Percentiles rank a stretch among this genome's conserved stretches.
phyloP scores from a whole-genome alignment of 2,888 invertebrate species.

The Sericinus montela region DNA sequence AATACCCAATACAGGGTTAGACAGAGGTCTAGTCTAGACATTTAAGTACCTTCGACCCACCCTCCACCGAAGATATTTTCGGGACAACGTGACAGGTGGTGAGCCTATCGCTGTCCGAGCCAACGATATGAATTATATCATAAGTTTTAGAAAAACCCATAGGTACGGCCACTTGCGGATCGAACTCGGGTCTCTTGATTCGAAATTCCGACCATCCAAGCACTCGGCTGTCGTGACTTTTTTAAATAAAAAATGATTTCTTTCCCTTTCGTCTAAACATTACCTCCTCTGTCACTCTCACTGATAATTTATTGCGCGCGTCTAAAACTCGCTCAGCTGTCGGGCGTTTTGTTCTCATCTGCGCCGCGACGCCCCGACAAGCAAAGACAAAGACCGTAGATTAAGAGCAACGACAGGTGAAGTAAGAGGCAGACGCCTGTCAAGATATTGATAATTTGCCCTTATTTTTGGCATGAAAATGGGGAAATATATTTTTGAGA shows the following conservation, averaged over 20 bases:
- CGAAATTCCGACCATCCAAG: too few species aligned
- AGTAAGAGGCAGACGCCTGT: slow-evolving; percentile 28
- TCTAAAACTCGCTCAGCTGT: slow-evolving; percentile 42
- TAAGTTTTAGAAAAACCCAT: too few species aligned
- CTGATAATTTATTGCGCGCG: slow-evolving; percentile 52
- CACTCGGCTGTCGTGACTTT: too few species aligned
- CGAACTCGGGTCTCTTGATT: too few species aligned
- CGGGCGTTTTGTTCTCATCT: slow-evolving; percentile 49
- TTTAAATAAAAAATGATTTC: background rate
- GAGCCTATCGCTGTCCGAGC: too few species aligned
- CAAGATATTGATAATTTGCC: slow-evolving; percentile 2
- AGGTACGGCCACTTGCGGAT: too few species aligned
- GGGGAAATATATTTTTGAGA: background rate
- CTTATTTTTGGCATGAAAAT: background rate
- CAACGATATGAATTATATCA: too few species aligned
- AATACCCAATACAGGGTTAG: too few species aligned
- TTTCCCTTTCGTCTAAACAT: background rate
- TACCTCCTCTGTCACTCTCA: slow-evolving; percentile 35
- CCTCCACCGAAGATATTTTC: too few species aligned
- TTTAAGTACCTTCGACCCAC: too few species aligned
- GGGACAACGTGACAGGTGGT: too few species aligned
- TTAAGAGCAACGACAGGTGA: slow-evolving; percentile 48
- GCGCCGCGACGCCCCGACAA: slow-evolving; percentile 47
- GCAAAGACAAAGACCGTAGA: slow-evolving; percentile 50
- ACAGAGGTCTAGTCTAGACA: too few species aligned